phyloP scores from a whole-genome alignment of 2,888 invertebrate genomes.

The Pasiphila rectangulata region DNA sequence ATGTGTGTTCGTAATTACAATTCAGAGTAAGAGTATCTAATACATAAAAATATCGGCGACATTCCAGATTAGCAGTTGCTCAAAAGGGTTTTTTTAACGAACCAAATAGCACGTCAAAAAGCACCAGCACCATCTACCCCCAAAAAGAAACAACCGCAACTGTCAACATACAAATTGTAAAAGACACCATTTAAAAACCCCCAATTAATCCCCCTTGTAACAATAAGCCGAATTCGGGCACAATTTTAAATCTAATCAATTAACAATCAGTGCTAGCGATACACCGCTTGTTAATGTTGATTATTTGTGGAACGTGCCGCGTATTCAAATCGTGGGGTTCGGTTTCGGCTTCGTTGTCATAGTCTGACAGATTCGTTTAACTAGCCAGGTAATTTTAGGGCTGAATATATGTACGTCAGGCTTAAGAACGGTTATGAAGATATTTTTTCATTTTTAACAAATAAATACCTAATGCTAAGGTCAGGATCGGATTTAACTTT shows the following conservation, averaged over 20 bases:
- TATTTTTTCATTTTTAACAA: too few species aligned
- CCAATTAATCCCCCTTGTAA: slow-evolving; percentile 66
- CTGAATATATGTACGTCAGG: too few species aligned
- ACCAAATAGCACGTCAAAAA: too few species aligned
- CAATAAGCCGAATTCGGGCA: slow-evolving; percentile 72
- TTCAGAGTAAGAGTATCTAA: too few species aligned
- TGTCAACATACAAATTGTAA: slow-evolving; percentile 72
- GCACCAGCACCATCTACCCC: not conserved
- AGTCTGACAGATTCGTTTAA: slow-evolving; percentile 29
- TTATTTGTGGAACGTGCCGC: slow-evolving; percentile 78
- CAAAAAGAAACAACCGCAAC: slow-evolving; percentile 30
- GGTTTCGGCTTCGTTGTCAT: slow-evolving; percentile 61
- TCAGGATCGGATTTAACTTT: too few species aligned
- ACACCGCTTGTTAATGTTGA: slow-evolving; percentile 78
- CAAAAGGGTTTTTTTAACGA: too few species aligned
- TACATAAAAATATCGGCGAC: too few species aligned
- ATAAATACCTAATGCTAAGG: too few species aligned
- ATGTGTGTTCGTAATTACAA: too few species aligned
- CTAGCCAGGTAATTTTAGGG: too few species aligned
- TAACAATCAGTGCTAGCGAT: slow-evolving; percentile 81
- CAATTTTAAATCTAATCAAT: slow-evolving; percentile 81
- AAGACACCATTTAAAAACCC: slow-evolving; percentile 65
- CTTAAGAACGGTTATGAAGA: too few species aligned
- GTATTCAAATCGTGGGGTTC: slow-evolving; percentile 73
- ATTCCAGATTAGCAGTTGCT: too few species aligned